A percentile compares a stretch with the other conserved stretches of the same genome.
Evolutionary conservation across 1,140 invertebrate genomes (phyloP).

Genomic region (Cecropterus lyciades): DNA sequence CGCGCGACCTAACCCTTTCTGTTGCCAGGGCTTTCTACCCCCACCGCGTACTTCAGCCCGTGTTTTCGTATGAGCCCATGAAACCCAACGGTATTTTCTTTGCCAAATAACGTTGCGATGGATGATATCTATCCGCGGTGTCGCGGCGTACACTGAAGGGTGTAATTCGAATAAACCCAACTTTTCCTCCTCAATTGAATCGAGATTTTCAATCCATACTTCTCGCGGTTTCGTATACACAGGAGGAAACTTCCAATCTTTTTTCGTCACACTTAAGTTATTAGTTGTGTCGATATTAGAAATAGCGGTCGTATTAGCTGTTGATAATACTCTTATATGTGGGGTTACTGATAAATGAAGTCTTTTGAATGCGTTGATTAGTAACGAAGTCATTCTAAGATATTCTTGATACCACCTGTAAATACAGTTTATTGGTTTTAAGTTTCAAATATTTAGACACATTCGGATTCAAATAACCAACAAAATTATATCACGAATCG

Average conservation of each 20-base stretch:
- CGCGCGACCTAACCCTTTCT: conserved; percentile 95
- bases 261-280: conserved; percentile 62
- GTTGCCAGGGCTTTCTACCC: conserved; percentile 96
- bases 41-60: conserved; percentile 94
- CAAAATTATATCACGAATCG: background rate
- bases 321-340: conserved; percentile 58
- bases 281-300: conserved; percentile 28
- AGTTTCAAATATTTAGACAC: background rate
- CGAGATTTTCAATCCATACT: conserved; percentile 96
- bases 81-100: conserved; percentile 91
- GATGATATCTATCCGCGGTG: conserved; percentile 95
- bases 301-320: conserved; percentile 40
- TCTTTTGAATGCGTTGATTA: conserved; percentile 70
- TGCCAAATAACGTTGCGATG: conserved; percentile 96
- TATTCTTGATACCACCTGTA: background rate
- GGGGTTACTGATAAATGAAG: conserved; percentile 56
- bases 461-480: background rate
- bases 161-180: conserved; percentile 94
- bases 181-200: conserved; percentile 91
- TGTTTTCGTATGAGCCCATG: conserved; percentile 89
- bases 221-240: conserved; percentile 88
- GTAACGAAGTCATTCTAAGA: conserved; percentile 56
- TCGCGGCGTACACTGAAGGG: conserved; percentile 92
- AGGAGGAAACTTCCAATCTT: conserved; percentile 78
- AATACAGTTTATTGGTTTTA: background rate